Base-by-base conservation (phyloP, 2,888 invertebrate species). In the Sclerodermus sp. region DNA sequence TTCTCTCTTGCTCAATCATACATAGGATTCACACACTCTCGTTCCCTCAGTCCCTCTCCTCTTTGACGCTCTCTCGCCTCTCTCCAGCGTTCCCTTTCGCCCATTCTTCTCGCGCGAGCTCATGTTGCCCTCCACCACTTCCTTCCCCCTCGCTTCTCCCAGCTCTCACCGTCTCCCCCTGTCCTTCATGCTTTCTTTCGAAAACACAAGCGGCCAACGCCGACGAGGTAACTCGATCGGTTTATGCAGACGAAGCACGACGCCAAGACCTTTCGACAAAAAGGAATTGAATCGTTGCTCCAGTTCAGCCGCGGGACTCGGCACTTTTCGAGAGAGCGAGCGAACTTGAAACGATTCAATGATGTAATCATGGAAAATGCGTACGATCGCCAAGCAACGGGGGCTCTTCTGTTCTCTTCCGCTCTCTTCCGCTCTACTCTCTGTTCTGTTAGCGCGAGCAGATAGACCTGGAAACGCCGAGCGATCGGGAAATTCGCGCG, bases 31-130 rank as follows among this genome's bases (percentile, higher is more conserved):
- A 37, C 44, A 14, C 16, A 9, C 30, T 37, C 42, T 44, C 41
- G 36, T 43, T 49, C 45, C 50, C 51, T 47, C n/a, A n/a, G n/a
- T n/a, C 38, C 32, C 49, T 45, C 53, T 17, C 30, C 51, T 46
- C 47, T 46, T 49, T 51, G 4, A 8, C 23, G 23, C 23, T 23
- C 23, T 8, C 3, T 34, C 13, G 30, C 39, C 51, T 46, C 16
- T 15, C 43, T 29, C 43, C 16, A 43, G 16, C 16, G 32, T 31
- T 43, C 29, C 13, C 34, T 49, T 49, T 52, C 55, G 52, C 51
- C 44, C 47, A 45, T 42, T 50, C 45, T 50, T 45, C 14, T 15
- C 17, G 31, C 23, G 15, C 10, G 14, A 14, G 14, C 9, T 36
- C 16, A 9, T 12, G 47, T 18, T 37, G n/a, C 23, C 14, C 14